Evolutionary conservation across 2,797 vertebrate species (phyloP).

Genomic region (Crenuchus spilurus): DNA sequence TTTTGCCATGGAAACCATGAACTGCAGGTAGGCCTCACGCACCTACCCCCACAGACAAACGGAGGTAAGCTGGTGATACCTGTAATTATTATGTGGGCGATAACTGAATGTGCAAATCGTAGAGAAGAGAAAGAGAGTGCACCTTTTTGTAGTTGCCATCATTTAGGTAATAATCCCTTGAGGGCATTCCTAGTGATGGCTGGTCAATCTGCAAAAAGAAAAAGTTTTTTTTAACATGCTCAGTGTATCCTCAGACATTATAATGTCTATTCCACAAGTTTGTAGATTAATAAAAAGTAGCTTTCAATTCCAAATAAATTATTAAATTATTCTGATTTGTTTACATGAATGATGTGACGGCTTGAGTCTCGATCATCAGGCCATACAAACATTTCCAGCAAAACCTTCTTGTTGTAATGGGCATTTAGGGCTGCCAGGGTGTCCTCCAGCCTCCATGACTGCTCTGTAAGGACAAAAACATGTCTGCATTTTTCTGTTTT

Average conservation of each 20-base stretch:
- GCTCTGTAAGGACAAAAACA: slow-evolving; percentile 71
- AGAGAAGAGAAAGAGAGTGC: slow-evolving; percentile 44
- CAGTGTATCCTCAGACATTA: too few relatives aligned
- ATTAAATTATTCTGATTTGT: slow-evolving; percentile 42
- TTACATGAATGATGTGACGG: slow-evolving; percentile 90
- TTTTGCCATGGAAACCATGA: slow-evolving; percentile 88
- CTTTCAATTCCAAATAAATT: too few relatives aligned
- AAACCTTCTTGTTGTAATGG: slow-evolving; percentile 87
- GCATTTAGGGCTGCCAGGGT: slow-evolving; percentile 85
- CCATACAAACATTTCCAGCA: slow-evolving; percentile 94
- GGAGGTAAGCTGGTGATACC: slow-evolving; percentile 7
- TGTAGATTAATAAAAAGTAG: too few relatives aligned
- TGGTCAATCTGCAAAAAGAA: slow-evolving; percentile 88
- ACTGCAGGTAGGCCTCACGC: slow-evolving; percentile 90
- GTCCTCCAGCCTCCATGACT: slow-evolving; percentile 87
- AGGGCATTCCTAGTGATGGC: slow-evolving; percentile 93
- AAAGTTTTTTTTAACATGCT: too few relatives aligned
- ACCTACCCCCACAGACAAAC: slow-evolving; percentile 74
- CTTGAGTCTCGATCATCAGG: slow-evolving; percentile 91
- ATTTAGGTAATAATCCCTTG: slow-evolving; percentile 92
- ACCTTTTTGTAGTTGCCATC: slow-evolving; percentile 88
- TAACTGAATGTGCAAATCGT: neutral
- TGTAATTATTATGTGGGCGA: slow-evolving; percentile 12
- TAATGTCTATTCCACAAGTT: too few relatives aligned
- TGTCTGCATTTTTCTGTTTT: neutral